Base-by-base conservation (phyloP, 92 coral and sea anemone genomes). In the Parazoanthus swiftii region DNA sequence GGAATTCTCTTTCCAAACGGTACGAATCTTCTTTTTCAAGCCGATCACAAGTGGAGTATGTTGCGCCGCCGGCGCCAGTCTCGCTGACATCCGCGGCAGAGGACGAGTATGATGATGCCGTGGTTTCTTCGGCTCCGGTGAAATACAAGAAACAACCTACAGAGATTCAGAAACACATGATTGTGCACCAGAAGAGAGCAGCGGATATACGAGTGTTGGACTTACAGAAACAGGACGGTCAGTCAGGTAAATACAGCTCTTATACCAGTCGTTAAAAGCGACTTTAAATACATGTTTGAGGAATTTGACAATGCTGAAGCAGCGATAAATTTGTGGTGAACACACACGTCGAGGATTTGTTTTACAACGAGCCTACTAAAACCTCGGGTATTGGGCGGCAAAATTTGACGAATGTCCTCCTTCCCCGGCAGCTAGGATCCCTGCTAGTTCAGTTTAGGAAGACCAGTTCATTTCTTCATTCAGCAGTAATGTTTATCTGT, bases 101-200 rank as follows among this genome's bases (percentile, higher is more conserved):
- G 87, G 99, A 93, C 29, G 96, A 92, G 81, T 93, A 94, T 76
- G 93, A 91, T 25, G 99, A 94, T 81, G 98, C 95, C 1, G 94
- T 93, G 21, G 89, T 97, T 33, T 85, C 99, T 8, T 96, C 98
- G 7, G 93, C 93, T 16, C 98, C 98, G 0, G 89, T 92, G 51
- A 95, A 97, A 86, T 97, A 97, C 76, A 95, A 94, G 74, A 92
- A 90, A 86, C 98, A 97, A 86, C 88, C 94, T 36, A 90, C 94
- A 35, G 99, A 97, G 42, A 97, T 96, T 14, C 98, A 95, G 56
- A 93, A 94, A 80, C 99, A 97, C 85, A 85, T 97, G 75, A 85
- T 97, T 9, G 81, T 97, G 4, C 99, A 97, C 86, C 95, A 95
- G 42, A 97, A 97, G 88, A 84, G 99, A 77, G 90, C 92, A 0